A percentile compares a stretch with the other conserved stretches of the same genome.
phyloP scores from a whole-genome alignment of 1,140 invertebrate species.

The Drosophila nigromelanica region DNA sequence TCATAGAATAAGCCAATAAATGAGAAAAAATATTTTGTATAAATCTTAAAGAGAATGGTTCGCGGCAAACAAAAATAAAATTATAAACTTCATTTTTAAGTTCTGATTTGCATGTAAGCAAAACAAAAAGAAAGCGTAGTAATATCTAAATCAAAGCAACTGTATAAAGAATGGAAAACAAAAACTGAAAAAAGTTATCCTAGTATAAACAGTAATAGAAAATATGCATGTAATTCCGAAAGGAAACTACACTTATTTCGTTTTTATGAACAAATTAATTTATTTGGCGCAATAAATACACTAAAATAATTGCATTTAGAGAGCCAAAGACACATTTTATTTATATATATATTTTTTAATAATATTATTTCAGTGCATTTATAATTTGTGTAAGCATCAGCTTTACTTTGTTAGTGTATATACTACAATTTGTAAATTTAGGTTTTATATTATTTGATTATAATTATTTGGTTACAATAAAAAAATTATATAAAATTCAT shows the following conservation, averaged over 20 bases:
- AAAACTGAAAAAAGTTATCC: slow-evolving; percentile 28
- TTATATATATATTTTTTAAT: slow-evolving; percentile 15
- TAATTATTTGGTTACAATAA: slow-evolving; percentile 17
- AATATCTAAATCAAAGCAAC: slow-evolving; percentile 81
- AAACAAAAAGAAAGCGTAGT: slow-evolving; percentile 68
- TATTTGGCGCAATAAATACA: slow-evolving; percentile 29
- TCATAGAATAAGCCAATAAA: slow-evolving; percentile 9
- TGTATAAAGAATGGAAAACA: slow-evolving; percentile 57
- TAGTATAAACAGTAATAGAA: slow-evolving; percentile 30
- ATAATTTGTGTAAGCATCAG: slow-evolving; percentile 4
- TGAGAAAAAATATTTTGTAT: slow-evolving; percentile 43
- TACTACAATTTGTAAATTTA: slow-evolving; percentile 10
- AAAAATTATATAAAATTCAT: slow-evolving; percentile 7
- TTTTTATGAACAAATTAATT: neutral
- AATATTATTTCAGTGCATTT: slow-evolving; percentile 10
- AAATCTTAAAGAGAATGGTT: slow-evolving; percentile 32
- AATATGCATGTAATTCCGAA: slow-evolving; percentile 26
- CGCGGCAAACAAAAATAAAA: slow-evolving; percentile 30
- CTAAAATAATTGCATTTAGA: slow-evolving; percentile 34
- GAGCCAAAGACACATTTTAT: slow-evolving; percentile 49
- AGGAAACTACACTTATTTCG: slow-evolving; percentile 28
- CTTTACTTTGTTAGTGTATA: slow-evolving; percentile 38
- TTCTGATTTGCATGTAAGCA: slow-evolving; percentile 47
- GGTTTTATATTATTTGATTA: slow-evolving; percentile 14
- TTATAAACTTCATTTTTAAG: slow-evolving; percentile 18